These are phyloP conservation scores for Oedothorax gibbosus DNA, from an alignment of 1,140 invertebrate genomes.

Conservation along the genomic window DNA sequence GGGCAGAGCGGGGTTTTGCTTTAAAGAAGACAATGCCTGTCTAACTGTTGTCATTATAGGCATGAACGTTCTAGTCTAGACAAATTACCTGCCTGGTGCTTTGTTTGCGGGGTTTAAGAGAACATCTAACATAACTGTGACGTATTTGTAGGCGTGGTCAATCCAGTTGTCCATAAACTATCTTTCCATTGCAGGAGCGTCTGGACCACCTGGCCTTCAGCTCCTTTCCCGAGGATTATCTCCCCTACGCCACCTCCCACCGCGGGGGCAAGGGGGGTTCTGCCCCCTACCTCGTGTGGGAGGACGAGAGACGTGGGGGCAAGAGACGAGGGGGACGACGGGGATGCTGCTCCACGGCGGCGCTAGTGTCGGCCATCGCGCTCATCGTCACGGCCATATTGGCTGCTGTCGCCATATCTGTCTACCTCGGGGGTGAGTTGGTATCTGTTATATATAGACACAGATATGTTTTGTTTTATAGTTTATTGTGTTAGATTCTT, in stretches of 20 bases:
- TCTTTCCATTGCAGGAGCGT: constrained; percentile 31
- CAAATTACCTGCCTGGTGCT: too few relatives aligned
- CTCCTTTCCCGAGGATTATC: constrained; percentile 62
- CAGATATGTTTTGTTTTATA: neutral
- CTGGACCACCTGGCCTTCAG: constrained; percentile 53
- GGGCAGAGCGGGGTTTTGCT: too few relatives aligned
- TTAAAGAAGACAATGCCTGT: too few relatives aligned
- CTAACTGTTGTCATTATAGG: too few relatives aligned
- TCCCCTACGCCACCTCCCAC: constrained; percentile 54
- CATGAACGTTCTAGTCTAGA: too few relatives aligned
- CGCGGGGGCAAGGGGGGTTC: neutral
- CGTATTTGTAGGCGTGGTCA: too few relatives aligned
- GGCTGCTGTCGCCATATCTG: constrained; percentile 79
- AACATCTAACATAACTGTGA: too few relatives aligned
- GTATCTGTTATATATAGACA: neutral
- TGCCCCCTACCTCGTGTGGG: constrained; percentile 15
- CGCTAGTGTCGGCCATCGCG: constrained; percentile 71
- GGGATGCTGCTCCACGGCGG: constrained; percentile 18
- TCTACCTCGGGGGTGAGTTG: constrained; percentile 79
- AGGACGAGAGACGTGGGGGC: constrained; percentile 5
- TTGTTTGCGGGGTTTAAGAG: too few relatives aligned
- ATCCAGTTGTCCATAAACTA: neutral
- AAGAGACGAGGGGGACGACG: neutral
- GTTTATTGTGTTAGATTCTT: too few relatives aligned
- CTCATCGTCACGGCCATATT: constrained; percentile 79